A percentile compares a stretch with the other conserved stretches of the same genome.
Evolutionary conservation across 2,113 vertebrate species (phyloP).

Genomic region (Pelecanoides urinatrix): DNA sequence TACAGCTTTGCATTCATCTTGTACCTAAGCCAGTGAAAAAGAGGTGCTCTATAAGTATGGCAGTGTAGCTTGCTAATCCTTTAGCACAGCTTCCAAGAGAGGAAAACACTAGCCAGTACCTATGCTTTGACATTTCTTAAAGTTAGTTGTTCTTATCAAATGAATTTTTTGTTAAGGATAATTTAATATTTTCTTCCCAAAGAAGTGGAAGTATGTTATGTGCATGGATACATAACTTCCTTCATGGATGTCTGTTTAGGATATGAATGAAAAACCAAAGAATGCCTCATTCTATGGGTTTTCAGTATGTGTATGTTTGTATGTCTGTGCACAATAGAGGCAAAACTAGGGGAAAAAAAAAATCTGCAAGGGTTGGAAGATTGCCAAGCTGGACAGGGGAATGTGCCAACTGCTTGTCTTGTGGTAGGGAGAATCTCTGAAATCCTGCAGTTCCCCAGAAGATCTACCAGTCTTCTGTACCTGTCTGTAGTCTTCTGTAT

Average conservation of each 20-base stretch:
- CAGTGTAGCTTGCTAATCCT: not conserved
- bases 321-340: not conserved
- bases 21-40: not conserved
- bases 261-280: not conserved
- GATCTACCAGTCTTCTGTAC: not conserved
- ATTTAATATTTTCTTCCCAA: not conserved
- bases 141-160: not conserved
- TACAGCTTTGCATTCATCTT: not conserved
- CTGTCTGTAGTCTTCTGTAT: not conserved
- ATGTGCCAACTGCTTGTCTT: not conserved
- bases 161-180: not conserved
- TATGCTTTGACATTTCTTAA: not conserved
- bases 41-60: not conserved
- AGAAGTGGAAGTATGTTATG: not conserved
- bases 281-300: not conserved
- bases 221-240: not conserved
- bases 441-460: not conserved
- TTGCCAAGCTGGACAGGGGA: not conserved
- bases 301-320: not conserved
- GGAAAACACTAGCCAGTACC: not conserved
- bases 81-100: not conserved
- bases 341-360: not conserved
- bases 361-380: not conserved
- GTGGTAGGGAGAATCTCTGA: not conserved
- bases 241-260: not conserved